These are phyloP conservation scores for Oreortyx pictus DNA, from an alignment of 2,797 vertebrate genomes.

Conservation along the genomic window DNA sequence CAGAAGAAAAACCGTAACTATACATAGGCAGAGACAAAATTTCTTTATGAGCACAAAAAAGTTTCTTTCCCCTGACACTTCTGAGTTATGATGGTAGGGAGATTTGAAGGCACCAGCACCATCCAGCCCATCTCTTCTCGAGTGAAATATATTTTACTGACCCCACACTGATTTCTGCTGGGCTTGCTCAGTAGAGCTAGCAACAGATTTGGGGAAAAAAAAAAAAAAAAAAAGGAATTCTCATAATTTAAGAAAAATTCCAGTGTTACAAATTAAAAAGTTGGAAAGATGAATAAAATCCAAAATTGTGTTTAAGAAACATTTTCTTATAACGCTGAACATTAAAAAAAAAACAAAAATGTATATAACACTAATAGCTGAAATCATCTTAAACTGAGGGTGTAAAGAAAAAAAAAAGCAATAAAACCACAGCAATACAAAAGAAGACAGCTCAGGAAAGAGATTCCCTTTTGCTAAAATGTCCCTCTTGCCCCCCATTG, in stretches of 20 bases:
- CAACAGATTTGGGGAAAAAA: background rate
- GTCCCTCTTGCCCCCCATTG: background rate
- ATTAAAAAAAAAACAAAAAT: conserved; percentile 10
- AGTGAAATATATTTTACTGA: background rate
- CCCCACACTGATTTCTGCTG: background rate
- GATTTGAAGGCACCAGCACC: background rate
- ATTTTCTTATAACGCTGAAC: background rate
- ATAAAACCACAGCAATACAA: background rate
- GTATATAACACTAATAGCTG: background rate
- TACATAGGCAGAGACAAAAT: background rate
- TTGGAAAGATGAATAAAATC: background rate
- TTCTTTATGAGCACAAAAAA: background rate
- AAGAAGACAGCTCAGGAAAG: background rate
- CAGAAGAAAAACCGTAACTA: background rate
- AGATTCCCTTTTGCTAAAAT: background rate
- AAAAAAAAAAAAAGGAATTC: background rate
- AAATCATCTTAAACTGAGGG: background rate
- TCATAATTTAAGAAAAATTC: background rate
- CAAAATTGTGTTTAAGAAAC: background rate
- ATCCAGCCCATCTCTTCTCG: background rate
- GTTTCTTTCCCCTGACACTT: background rate
- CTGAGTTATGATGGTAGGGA: background rate
- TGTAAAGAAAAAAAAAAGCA: background rate
- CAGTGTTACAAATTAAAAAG: conserved; percentile 5
- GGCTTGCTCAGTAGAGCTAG: background rate